A percentile compares a stretch with the other conserved stretches of the same genome.
Conservation (phyloP, 2,888 invertebrate genomes). For the Melikaiella ostensackeni region DNA sequence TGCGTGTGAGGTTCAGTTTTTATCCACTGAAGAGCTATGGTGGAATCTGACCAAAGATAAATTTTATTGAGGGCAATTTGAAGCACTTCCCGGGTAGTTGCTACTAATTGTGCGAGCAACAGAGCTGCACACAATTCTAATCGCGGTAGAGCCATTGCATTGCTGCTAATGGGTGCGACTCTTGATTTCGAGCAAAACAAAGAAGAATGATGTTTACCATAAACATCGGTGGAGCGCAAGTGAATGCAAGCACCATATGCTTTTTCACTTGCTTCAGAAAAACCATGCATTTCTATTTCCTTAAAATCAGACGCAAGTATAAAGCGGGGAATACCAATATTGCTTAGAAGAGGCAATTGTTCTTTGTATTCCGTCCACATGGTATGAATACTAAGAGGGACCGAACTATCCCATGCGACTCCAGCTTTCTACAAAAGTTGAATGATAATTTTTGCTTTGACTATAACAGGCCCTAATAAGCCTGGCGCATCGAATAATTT, state of each 20-base stretch:
- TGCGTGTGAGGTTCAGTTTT: conserved; percentile 1
- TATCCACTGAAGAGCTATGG: conserved; percentile 34
- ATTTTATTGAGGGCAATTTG: too few relatives aligned
- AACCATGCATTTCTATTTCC: conserved; percentile 1
- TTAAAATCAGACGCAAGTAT: background rate
- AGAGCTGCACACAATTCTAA: too few relatives aligned
- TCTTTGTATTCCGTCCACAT: conserved; percentile 42
- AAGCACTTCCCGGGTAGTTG: too few relatives aligned
- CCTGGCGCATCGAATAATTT: too few relatives aligned
- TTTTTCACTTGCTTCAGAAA: too few relatives aligned
- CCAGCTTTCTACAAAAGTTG: conserved; percentile 56
- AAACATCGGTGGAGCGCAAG: too few relatives aligned
- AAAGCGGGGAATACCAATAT: conserved; percentile 22
- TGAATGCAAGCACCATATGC: too few relatives aligned
- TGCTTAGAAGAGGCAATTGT: conserved; percentile 20
- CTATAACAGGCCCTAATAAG: conserved; percentile 53
- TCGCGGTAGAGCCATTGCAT: too few relatives aligned
- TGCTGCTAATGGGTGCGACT: too few relatives aligned
- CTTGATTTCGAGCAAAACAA: too few relatives aligned
- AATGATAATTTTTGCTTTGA: conserved; percentile 46
- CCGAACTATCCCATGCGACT: conserved; percentile 56
- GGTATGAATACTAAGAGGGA: conserved; percentile 42
- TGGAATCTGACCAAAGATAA: conserved; percentile 4
- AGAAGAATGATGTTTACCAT: too few relatives aligned
- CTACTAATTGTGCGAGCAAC: too few relatives aligned